These are phyloP conservation scores for Meriones psammophilus DNA, from an alignment of 2,797 vertebrate genomes.

Conservation along the genomic window DNA sequence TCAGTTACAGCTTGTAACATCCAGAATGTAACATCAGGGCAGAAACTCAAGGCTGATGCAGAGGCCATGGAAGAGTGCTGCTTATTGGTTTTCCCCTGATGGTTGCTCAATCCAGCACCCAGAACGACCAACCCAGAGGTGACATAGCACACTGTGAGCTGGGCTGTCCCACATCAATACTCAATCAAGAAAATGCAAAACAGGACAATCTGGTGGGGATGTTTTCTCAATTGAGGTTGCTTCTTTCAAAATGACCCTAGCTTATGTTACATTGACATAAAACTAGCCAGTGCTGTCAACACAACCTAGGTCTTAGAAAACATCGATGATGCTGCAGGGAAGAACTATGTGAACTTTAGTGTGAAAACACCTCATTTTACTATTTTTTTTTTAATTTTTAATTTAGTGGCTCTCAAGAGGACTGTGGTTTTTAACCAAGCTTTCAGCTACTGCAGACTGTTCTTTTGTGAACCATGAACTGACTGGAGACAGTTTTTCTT, in stretches of 20 bases:
- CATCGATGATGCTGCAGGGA: neutral
- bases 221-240: neutral
- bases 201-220: no score
- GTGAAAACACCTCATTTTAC: neutral
- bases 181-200: neutral
- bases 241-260: neutral
- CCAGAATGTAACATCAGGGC: neutral
- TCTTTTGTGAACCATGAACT: neutral
- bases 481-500: neutral
- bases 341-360: neutral
- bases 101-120: neutral
- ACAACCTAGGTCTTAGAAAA: neutral
- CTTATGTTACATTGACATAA: neutral
- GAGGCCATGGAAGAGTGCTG: no score
- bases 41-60: neutral
- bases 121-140: neutral
- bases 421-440: neutral
- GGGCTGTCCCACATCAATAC: neutral
- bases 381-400: neutral
- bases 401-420: neutral
- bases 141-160: neutral
- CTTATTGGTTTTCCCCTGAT: neutral
- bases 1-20: neutral
- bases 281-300: neutral
- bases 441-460: neutral